Base-by-base conservation (phyloP, 2,113 vertebrate species). In the Paedocypris sp. region DNA sequence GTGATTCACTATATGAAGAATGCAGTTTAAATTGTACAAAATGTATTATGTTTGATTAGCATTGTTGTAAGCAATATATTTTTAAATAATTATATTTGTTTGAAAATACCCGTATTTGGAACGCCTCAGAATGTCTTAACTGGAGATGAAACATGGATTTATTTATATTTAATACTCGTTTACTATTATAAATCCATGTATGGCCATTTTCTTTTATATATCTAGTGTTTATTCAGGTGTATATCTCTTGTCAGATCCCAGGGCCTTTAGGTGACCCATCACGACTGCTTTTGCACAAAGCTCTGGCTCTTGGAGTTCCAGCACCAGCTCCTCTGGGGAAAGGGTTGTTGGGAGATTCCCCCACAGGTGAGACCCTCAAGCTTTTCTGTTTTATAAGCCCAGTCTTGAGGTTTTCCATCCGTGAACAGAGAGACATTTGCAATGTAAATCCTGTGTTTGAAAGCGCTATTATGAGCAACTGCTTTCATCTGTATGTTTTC, bases 191-290 rank as follows among this genome's bases (percentile, higher is more conserved):
- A n/a, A n/a, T n/a, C n/a, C n/a, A n/a, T n/a, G n/a, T n/a, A n/a
- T n/a, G n/a, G n/a, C n/a, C n/a, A n/a, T n/a, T 33, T 25, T 67
- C 25, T 38, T 20, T 32, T 35, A n/a, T n/a, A n/a, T n/a, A n/a
- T n/a, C n/a, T n/a, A n/a, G n/a, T n/a, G n/a, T 13, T 20, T 50
- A 39, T 29, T 11, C 9, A 8, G 43, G n/a, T 49, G 29, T 39
- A 18, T 29, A 20, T 57, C 38, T 41, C 29, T 29, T 75, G 70
- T 3, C 12, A 98, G 93, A 87, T 93, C 57, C 88, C 90, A 1
- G 88, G 94, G 75, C 84, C 97, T 62, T 88, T 97, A 36, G 92
- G 92, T 60, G 93, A 97, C 3, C 89, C 94, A 47, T 91, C 92
- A 49, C 71, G 84, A 2, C 73, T 94, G 80, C 83, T 93, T 0